Evolutionary conservation across 2,888 invertebrate species (phyloP), one percentile per base, ranked within the genome.

Genomic region (Podabrus alpinus): DNA sequence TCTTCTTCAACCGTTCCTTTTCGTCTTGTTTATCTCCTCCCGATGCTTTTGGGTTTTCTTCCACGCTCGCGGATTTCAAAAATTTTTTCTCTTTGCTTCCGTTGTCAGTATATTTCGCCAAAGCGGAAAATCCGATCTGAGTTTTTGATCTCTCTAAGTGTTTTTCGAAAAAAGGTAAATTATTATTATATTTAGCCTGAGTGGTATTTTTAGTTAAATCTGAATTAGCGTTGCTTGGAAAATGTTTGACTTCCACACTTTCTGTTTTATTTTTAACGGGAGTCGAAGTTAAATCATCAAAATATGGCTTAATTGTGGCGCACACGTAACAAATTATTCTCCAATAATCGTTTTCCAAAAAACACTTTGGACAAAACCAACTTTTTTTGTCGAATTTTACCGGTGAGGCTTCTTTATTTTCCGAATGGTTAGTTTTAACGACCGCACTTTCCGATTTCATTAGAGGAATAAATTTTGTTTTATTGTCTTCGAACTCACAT

Each of bases 241-340:
- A 75, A 73, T 72, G 74, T 72, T 78, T 79, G 66, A 75, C 78
- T 79, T 77, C 79, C 68, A 72, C 72, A 77, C 29, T 77, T 75
- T 72, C 69, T 71, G 74, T 73, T 75, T 72, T 75, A 73, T 79
- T 82, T 69, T 80, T 80, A 69, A 81, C 76, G 0, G 79, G 75
- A 59, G 74, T 71, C 24, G 79, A 67, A 1, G 83, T 81, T 67
- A 86, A 83, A 76, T 87, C 86, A 72, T 88, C 87, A 74, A 87
- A 87, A 77, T 88, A 88, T 0, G 89, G 89, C 80, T 89, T 88
- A 78, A 89, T 89, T 60, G 87, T 86, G 19, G 89, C 89, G 80
- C 92, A 92, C 15, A 90, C 90, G 78, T 90, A 90, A 84, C 92
- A 92, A 59, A 91, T 91, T 13, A 91, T 90, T 77, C 91, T 86